Evolutionary conservation across 2,888 invertebrate species (phyloP).

Genomic region (Sepiola atlantica): DNA sequence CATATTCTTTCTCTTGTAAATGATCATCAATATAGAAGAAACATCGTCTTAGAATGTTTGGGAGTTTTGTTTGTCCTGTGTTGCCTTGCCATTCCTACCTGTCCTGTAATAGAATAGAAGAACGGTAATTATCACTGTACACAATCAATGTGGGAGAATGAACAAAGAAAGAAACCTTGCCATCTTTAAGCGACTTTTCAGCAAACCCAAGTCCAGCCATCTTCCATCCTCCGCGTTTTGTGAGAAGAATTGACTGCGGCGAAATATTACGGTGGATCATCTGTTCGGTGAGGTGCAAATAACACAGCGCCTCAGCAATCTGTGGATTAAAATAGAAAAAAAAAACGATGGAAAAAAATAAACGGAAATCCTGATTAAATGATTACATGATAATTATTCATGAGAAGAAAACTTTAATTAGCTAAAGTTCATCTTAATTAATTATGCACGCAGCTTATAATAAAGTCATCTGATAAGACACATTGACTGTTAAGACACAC

Average conservation of each 20-base stretch:
- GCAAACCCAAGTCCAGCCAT: slow-evolving; percentile 94
- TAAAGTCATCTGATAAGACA: too few species aligned
- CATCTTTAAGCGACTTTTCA: slow-evolving; percentile 79
- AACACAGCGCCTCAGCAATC: slow-evolving; percentile 95
- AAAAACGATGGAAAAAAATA: not conserved
- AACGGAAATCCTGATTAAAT: not conserved
- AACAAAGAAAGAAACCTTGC: slow-evolving; percentile 63
- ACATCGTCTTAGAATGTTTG: not conserved
- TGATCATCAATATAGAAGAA: not conserved
- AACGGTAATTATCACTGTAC: not conserved
- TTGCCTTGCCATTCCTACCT: not conserved
- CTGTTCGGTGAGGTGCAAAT: slow-evolving; percentile 90
- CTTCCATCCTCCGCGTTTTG: slow-evolving; percentile 96
- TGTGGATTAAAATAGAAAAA: too few species aligned
- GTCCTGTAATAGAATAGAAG: not conserved
- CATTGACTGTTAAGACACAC: not conserved
- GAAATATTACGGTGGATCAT: slow-evolving; percentile 95
- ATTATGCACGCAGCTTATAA: not conserved
- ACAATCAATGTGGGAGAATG: not conserved
- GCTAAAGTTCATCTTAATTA: not conserved
- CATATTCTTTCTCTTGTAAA: not conserved
- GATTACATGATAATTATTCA: not conserved
- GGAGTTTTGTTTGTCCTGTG: too few species aligned
- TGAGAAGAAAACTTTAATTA: not conserved
- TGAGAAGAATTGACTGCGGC: slow-evolving; percentile 92